Base-by-base conservation (phyloP, 2,797 vertebrate species). In the Xenops minutus region DNA sequence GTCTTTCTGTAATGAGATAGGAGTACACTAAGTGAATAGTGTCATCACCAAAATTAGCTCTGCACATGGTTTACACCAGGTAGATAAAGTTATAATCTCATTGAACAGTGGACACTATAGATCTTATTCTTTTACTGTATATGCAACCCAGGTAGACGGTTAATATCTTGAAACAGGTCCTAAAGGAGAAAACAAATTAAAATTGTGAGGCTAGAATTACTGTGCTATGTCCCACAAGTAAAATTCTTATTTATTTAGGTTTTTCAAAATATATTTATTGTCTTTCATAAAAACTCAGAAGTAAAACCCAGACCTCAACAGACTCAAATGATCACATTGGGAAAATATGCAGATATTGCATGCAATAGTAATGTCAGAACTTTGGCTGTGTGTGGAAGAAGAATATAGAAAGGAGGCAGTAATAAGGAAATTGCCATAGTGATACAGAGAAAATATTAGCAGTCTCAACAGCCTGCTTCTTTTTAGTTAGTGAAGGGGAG, bases 291-390 rank as follows among this genome's bases (percentile, higher is more conserved):
- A 88, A 92, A 73, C 48, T 76, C 1, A 0, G 37, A 85, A 89
- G 56, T 67, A 69, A 79, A 94, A 89, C 55, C 0, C 15, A 48
- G 24, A 68, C 73, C 77, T 90, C 88, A 79, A 29, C 3, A 85
- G 77, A 85, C 21, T 79, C 36, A 79, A 89, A 93, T 58, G 52
- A 82, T 15, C 88, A 56, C 59, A 59, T 0, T 41, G 85, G 94
- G 92, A 88, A 94, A 89, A 95, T 79, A 92, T 9, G 52, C 32
- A 95, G 83, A 91, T 95, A 95, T 77, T 92, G 61, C 48, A 49
- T 51, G 34, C 43, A 81, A 76, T 18, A 62, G 15, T 48, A 87
- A 87, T 43, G 29, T 63, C 32, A 24, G n/a, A 79, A 87, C 71
- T 73, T 59, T 12, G 0, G 32, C 32, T 78, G n/a, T 63, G n/a